phyloP scores from a whole-genome alignment of 2,888 invertebrate genomes.

The Lasioglossum leucozonium region DNA sequence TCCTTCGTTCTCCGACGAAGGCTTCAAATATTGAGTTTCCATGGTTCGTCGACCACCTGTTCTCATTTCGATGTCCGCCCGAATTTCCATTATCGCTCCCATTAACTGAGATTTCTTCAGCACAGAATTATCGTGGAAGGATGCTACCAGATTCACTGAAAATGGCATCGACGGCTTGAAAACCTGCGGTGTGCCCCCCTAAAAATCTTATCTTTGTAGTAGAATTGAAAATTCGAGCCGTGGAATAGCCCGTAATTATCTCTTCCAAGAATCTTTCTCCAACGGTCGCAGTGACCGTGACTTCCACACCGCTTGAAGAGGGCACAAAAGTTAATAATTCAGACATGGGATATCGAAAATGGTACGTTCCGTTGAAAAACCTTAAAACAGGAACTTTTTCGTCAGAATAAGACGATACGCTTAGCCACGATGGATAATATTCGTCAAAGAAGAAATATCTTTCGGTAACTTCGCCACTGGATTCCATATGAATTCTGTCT shows the following conservation, averaged over 20 bases:
- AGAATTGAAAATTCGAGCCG: constrained; percentile 94
- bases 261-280: constrained; percentile 95
- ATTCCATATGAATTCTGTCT: constrained; percentile 74
- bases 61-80: constrained; percentile 87
- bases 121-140: constrained; percentile 96
- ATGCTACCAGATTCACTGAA: constrained; percentile 91
- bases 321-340: constrained; percentile 90
- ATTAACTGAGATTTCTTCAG: constrained; percentile 88
- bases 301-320: constrained; percentile 90
- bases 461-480: constrained; percentile 86
- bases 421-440: constrained; percentile 92
- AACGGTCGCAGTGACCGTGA: constrained; percentile 93
- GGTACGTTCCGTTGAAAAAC: constrained; percentile 94
- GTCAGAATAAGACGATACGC: constrained; percentile 87
- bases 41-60: constrained; percentile 89
- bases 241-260: constrained; percentile 93
- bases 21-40: constrained; percentile 87
- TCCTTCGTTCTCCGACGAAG: constrained; percentile 89
- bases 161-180: constrained; percentile 98
- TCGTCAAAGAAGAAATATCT: constrained; percentile 93
- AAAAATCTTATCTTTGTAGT: constrained; percentile 93
- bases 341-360: constrained; percentile 93
- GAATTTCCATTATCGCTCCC: constrained; percentile 89
- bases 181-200: constrained; percentile 95
- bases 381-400: constrained; percentile 89